These are phyloP conservation scores for Aegotheles bennettii DNA, from an alignment of 2,113 vertebrate genomes.

Conservation along the genomic window DNA sequence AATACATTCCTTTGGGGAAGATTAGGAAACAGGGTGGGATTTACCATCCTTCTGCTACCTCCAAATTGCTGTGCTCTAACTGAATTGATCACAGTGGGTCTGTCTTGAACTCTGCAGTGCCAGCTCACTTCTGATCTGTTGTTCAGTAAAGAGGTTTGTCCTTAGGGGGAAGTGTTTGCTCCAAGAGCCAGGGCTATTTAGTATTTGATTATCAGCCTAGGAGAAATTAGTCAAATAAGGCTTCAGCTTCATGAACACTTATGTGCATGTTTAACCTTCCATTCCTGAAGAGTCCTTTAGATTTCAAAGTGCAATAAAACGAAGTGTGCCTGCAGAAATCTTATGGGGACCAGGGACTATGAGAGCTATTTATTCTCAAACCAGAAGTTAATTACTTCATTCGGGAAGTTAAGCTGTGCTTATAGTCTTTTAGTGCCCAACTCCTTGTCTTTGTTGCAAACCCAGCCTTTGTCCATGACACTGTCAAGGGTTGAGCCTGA, in stretches of 20 bases:
- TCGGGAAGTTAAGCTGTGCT: neutral
- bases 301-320: conserved; percentile 19
- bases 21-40: conserved; percentile 43
- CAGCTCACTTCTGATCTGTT: conserved; percentile 26
- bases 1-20: conserved; percentile 56
- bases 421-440: neutral
- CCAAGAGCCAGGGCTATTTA: neutral
- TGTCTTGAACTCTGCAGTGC: conserved; percentile 16
- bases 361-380: neutral
- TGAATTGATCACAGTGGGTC: conserved; percentile 46
- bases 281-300: conserved; percentile 13
- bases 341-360: neutral
- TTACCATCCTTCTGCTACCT: conserved; percentile 57
- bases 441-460: neutral
- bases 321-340: neutral
- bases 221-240: conserved; percentile 46
- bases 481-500: neutral
- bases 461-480: neutral
- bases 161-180: conserved; percentile 42
- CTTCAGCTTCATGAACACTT: neutral
- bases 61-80: conserved; percentile 38
- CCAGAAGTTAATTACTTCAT: neutral
- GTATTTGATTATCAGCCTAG: conserved; percentile 57
- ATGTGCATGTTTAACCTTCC: neutral
- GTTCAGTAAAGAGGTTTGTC: conserved; percentile 35